phyloP scores from a whole-genome alignment of 2,113 vertebrate genomes.

The Ailuropoda melanoleuca region DNA sequence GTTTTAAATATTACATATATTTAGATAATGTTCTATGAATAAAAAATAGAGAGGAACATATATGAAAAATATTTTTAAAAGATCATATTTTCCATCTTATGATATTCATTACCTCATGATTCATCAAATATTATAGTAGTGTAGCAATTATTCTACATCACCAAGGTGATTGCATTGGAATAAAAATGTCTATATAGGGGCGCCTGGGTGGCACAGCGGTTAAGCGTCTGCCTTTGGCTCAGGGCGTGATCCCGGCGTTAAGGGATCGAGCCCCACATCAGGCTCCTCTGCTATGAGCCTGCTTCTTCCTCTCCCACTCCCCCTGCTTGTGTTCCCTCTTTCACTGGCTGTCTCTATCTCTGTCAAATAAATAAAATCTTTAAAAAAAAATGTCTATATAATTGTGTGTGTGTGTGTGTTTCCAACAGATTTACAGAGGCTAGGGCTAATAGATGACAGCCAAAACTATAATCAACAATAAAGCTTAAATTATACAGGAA shows the following conservation, averaged over 20 bases:
- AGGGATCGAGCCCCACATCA: no score
- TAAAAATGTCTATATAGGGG: background rate
- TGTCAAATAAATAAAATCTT: no score
- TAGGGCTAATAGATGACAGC: background rate
- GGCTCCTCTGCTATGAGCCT: no score
- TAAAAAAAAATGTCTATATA: background rate
- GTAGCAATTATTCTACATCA: background rate
- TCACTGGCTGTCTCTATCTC: no score
- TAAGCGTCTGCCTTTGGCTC: no score
- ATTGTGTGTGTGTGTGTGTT: background rate
- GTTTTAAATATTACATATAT: background rate
- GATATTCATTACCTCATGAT: background rate
- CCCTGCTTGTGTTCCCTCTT: no score
- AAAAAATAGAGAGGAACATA: background rate
- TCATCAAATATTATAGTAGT: background rate
- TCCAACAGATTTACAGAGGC: background rate
- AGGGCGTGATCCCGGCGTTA: no score
- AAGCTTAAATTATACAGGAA: background rate
- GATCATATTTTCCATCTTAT: background rate
- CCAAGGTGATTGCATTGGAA: background rate
- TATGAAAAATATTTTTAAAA: background rate
- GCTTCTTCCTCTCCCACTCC: no score
- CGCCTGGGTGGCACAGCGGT: no score
- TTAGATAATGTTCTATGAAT: background rate
- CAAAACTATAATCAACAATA: background rate